Evolutionary conservation across 2,113 vertebrate genomes (phyloP).

Genomic region (Ceyx margarethae): DNA sequence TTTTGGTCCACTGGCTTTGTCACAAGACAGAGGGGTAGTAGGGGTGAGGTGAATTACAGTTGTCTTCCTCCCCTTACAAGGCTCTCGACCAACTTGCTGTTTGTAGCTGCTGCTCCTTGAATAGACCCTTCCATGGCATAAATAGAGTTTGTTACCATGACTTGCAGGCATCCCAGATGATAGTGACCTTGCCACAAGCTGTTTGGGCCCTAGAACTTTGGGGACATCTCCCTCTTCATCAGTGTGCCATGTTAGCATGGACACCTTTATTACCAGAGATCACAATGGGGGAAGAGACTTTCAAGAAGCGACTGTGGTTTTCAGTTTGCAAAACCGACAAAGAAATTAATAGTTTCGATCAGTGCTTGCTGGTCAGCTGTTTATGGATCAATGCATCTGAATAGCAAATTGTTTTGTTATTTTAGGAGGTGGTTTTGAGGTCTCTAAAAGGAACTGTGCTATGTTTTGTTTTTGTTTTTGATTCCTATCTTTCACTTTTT

Average conservation of each 20-base stretch:
- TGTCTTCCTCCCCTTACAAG: not conserved
- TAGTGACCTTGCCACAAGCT: not conserved
- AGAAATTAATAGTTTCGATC: not conserved
- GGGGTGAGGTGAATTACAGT: not conserved
- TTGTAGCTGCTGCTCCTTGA: not conserved
- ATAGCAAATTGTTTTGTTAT: not conserved
- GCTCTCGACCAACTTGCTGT: not conserved
- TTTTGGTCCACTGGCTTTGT: not conserved
- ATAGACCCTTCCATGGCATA: not conserved
- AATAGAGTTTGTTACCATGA: rapidly evolving
- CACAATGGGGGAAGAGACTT: not conserved
- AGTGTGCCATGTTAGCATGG: not conserved
- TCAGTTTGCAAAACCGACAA: not conserved
- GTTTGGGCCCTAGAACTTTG: not conserved
- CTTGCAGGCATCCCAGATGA: not conserved
- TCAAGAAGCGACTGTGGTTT: not conserved
- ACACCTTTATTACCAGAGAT: not conserved
- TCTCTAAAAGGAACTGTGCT: not conserved
- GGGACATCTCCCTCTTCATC: not conserved
- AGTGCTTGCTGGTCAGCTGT: not conserved
- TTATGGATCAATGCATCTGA: not conserved
- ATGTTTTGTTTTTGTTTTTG: not conserved
- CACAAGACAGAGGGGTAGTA: too few relatives aligned
- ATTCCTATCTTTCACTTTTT: not conserved
- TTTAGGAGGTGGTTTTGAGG: conserved; percentile 32